Percentiles rank a stretch among this genome's conserved stretches.
Evolutionary conservation across 1,140 invertebrate genomes (phyloP).

Genomic region (Brachionus sp.): DNA sequence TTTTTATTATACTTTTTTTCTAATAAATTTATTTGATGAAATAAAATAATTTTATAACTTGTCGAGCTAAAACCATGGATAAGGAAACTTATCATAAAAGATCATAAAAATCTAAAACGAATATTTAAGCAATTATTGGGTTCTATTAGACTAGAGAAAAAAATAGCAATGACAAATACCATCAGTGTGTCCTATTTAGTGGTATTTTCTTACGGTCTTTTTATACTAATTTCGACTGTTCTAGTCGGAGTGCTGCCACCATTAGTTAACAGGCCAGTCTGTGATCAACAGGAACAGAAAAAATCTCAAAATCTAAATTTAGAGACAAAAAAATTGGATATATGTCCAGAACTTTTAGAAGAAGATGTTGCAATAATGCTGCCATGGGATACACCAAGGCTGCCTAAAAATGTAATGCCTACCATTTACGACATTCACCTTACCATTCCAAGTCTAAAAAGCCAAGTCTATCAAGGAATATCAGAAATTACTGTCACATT

Average conservation of each 20-base stretch:
- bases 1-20: too few relatives aligned
- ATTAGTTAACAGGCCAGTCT: neutral
- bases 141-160: neutral
- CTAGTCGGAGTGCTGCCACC: conserved; percentile 19
- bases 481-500: neutral
- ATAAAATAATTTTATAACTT: too few relatives aligned
- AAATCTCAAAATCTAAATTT: neutral
- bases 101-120: neutral
- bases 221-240: neutral
- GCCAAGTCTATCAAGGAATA: neutral
- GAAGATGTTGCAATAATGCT: neutral
- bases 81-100: neutral
- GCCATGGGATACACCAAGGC: neutral
- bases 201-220: neutral
- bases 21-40: too few relatives aligned
- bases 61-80: too few relatives aligned
- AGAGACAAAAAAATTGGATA: neutral
- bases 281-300: neutral
- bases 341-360: neutral
- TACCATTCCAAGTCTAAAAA: neutral
- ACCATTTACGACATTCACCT: neutral
- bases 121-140: neutral
- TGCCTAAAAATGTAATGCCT: conserved; percentile 10
- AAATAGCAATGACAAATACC: neutral
- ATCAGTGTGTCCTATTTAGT: neutral